A percentile compares a stretch with the other conserved stretches of the same genome.
These are phyloP conservation scores for Acrocyrtus sp. DNA, from an alignment of 2,888 invertebrate species.

Conservation along the genomic window DNA sequence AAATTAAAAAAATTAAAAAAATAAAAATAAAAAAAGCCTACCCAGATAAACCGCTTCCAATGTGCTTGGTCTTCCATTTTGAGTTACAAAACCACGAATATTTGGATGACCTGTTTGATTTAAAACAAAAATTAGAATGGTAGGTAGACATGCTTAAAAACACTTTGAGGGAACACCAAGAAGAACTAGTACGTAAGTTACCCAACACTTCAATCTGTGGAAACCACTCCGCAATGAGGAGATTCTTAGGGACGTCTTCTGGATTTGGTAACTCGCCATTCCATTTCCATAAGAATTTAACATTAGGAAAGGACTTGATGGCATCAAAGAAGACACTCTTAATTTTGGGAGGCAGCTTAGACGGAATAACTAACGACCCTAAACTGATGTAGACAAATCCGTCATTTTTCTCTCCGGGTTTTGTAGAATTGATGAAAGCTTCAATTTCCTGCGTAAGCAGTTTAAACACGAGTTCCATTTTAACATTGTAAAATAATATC, in stretches of 20 bases:
- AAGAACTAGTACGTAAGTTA: conserved; percentile 22
- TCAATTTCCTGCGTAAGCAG: too few relatives aligned
- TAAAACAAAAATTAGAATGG: too few relatives aligned
- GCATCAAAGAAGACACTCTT: conserved; percentile 48
- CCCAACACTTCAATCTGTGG: conserved; percentile 63
- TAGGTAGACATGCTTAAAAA: too few relatives aligned
- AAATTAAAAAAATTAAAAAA: too few relatives aligned
- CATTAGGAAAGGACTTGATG: conserved; percentile 37
- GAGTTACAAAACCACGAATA: conserved; percentile 44
- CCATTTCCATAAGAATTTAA: conserved; percentile 63
- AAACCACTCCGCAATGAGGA: conserved; percentile 60
- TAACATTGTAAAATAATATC: not conserved
- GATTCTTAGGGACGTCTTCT: conserved; percentile 57
- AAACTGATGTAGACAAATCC: conserved; percentile 60
- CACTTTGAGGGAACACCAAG: too few relatives aligned
- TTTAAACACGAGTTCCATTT: too few relatives aligned
- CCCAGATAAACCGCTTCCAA: too few relatives aligned
- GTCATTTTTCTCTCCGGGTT: conserved; percentile 23
- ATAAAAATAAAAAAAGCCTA: too few relatives aligned
- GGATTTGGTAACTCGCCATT: conserved; percentile 50
- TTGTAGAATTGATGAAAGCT: conserved; percentile 31
- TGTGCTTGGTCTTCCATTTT: conserved; percentile 26
- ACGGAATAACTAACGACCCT: conserved; percentile 42
- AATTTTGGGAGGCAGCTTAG: conserved; percentile 22
- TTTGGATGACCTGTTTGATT: conserved; percentile 4